These are phyloP conservation scores for Aplochiton taeniatus DNA, from an alignment of 2,797 vertebrate genomes.

Conservation along the genomic window DNA sequence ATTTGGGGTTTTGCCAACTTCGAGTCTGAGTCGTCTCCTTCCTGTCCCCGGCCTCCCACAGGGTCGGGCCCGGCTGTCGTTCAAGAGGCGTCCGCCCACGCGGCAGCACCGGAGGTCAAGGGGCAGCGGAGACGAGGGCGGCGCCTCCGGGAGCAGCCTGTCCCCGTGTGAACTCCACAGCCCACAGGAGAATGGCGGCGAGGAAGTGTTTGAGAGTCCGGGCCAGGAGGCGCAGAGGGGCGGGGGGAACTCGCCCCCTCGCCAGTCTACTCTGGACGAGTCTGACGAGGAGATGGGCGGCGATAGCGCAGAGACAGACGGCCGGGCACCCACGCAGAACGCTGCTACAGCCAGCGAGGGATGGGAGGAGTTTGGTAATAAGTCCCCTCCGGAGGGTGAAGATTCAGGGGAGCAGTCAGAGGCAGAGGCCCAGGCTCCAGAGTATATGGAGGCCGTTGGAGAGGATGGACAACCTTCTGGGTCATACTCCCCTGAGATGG, in stretches of 20 bases:
- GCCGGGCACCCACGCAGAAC: constrained; percentile 8
- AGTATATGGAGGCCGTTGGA: constrained; percentile 26
- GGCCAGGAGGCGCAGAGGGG: constrained; percentile 33
- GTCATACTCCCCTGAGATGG: constrained; percentile 10
- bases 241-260: neutral
- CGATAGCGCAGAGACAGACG: constrained; percentile 45
- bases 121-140: constrained; percentile 54
- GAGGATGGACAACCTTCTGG: constrained; percentile 33
- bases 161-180: constrained; percentile 49
- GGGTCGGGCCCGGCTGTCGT: constrained; percentile 75
- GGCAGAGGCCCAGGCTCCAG: constrained; percentile 23
- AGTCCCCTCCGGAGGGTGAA: constrained; percentile 13
- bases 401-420: constrained; percentile 22
- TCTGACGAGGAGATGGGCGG: constrained; percentile 33
- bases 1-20: neutral
- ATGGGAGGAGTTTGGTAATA: no score
- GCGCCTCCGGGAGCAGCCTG: constrained; percentile 5
- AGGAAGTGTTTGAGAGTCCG: constrained; percentile 36
- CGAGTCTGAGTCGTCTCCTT: neutral
- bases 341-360: neutral
- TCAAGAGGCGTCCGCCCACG: constrained; percentile 77
- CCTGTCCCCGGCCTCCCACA: constrained; percentile 42
- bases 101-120: constrained; percentile 75
- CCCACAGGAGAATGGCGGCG: constrained; percentile 54
- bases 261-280: constrained; percentile 23